Base-by-base conservation (phyloP, 2,888 invertebrate species). In the Drosophila recens region DNA sequence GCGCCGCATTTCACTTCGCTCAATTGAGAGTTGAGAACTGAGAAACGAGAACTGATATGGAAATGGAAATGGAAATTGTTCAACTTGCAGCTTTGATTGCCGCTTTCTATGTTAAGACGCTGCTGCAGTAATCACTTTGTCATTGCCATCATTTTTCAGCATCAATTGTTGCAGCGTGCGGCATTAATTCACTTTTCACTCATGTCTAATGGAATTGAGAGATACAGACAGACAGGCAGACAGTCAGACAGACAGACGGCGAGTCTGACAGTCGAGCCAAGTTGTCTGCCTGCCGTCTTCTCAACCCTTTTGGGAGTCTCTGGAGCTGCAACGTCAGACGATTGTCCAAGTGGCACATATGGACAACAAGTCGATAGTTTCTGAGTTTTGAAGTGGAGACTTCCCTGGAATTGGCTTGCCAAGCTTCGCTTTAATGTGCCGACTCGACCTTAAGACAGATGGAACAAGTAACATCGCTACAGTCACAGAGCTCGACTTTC, bases 61-160 rank as follows among this genome's bases (percentile, higher is more conserved):
- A 54, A 56, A 34, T 30, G 58, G 61, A 62, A 66, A 85, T 75
- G 76, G 76, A 87, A 77, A 79, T 71, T 81, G 75, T 72, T 84
- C 53, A 38, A 11, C 38, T 46, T 81, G 78, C 85, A 80, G 82
- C 86, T 82, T 85, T 70, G 88, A 89, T 87, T 87, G 76, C 59
- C 69, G 80, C 87, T 82, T 80, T 82, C 86, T 82, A n/a, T n/a
- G n/a, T n/a, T n/a, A 84, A 57, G 48, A 38, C 17, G 70, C 59
- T 63, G 70, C 56, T 63, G 70, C 58, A 67, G 82, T 85, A 89
- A 87, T 87, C 86, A 87, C 86, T 87, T 87, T 87, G 88, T 87
- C 90, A 87, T 89, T 89, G 89, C 89, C 84, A 84, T 89, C 84
- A 84, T 84, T 89, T 89, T 72, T 80, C 87, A 80, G 87, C 87